phyloP scores from a whole-genome alignment of 1,140 invertebrate species.

The Parasteatoda tepidariorum region DNA sequence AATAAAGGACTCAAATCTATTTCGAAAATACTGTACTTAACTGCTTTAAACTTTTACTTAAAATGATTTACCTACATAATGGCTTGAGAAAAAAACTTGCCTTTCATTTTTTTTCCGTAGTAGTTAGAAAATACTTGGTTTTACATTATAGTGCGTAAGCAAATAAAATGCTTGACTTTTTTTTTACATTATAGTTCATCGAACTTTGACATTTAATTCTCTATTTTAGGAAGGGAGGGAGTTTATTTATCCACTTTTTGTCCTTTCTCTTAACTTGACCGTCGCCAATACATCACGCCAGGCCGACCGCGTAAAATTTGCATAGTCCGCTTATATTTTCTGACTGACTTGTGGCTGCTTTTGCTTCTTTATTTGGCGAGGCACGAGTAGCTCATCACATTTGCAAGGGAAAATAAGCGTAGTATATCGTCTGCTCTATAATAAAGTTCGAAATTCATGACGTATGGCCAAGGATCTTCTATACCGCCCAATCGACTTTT shows the following conservation, averaged over 20 bases:
- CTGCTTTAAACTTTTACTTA: too few species aligned
- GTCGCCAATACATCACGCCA: neutral
- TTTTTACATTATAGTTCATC: too few species aligned
- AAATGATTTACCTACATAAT: too few species aligned
- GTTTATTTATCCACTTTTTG: neutral
- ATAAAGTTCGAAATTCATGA: neutral
- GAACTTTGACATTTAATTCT: too few species aligned
- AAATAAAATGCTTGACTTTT: too few species aligned
- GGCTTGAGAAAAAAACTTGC: too few species aligned
- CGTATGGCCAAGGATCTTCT: neutral
- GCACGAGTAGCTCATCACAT: neutral
- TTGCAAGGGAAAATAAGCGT: constrained; percentile 7
- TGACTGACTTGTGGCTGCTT: neutral
- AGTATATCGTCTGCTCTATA: neutral
- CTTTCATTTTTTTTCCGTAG: too few species aligned
- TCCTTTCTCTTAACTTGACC: neutral
- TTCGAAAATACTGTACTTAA: too few species aligned
- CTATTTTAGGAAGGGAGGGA: too few species aligned
- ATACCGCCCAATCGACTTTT: neutral
- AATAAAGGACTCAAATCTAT: too few species aligned
- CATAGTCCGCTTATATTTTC: neutral
- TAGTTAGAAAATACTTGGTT: too few species aligned
- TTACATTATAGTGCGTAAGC: too few species aligned
- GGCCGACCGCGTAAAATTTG: neutral
- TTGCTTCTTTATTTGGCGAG: neutral